Evolutionary conservation across 2,888 invertebrate genomes (phyloP).

Genomic region (Girardia tigrina): DNA sequence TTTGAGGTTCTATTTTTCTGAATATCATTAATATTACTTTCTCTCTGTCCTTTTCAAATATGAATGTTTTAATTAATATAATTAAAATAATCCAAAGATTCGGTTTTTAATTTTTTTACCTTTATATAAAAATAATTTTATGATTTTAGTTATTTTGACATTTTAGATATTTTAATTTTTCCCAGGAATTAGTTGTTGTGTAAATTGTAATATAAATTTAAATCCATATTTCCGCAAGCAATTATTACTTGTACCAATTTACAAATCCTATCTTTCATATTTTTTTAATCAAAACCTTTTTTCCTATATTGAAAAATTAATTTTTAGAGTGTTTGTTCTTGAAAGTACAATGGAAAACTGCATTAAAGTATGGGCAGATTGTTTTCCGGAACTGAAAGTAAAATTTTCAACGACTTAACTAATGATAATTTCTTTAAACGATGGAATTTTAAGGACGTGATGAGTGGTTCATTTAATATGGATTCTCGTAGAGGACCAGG

Average conservation of each 20-base stretch:
- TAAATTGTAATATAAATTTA: neutral
- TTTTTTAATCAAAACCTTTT: neutral
- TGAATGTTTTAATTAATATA: too few relatives aligned
- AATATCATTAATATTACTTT: too few relatives aligned
- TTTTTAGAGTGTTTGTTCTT: slow-evolving; percentile 4
- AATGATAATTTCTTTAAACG: too few relatives aligned
- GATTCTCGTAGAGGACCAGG: neutral
- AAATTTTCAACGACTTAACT: neutral
- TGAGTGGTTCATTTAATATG: too few relatives aligned
- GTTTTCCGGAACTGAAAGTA: neutral
- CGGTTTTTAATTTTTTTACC: too few relatives aligned
- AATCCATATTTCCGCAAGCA: slow-evolving; percentile 17
- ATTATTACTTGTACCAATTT: neutral
- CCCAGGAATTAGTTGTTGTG: too few relatives aligned
- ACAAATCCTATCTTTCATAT: slow-evolving; percentile 7
- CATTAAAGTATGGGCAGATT: neutral
- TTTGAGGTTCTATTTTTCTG: too few relatives aligned
- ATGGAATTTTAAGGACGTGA: slow-evolving; percentile 16
- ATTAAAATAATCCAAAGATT: too few relatives aligned
- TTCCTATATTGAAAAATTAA: neutral
- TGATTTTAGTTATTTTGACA: too few relatives aligned
- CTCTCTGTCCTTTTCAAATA: too few relatives aligned
- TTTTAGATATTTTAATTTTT: too few relatives aligned
- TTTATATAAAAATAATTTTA: too few relatives aligned
- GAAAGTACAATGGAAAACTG: slow-evolving; percentile 2